These are phyloP conservation scores for Patella vulgata DNA, from an alignment of 1,140 invertebrate genomes.

Conservation along the genomic window DNA sequence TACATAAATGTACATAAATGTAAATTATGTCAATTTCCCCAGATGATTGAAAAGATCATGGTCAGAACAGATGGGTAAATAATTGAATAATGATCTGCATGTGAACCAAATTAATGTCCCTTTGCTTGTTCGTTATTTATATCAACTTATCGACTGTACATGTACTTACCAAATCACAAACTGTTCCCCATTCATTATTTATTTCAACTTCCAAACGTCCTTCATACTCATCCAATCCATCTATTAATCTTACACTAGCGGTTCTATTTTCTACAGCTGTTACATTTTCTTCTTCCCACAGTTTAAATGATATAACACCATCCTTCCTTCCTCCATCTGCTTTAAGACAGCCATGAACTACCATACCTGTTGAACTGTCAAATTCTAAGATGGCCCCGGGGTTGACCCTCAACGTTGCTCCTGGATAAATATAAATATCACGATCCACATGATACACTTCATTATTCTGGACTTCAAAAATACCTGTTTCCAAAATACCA, in stretches of 20 bases:
- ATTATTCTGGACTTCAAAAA: slow-evolving; percentile 31
- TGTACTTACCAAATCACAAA: slow-evolving; percentile 78
- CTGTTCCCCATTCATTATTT: slow-evolving; percentile 89
- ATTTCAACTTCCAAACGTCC: slow-evolving; percentile 76
- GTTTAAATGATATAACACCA: slow-evolving; percentile 34
- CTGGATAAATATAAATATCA: slow-evolving; percentile 58
- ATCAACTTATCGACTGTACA: too few relatives aligned
- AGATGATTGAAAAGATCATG: too few relatives aligned
- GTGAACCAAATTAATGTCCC: too few relatives aligned
- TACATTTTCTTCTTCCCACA: slow-evolving; percentile 65
- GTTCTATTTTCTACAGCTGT: slow-evolving; percentile 59
- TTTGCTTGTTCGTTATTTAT: too few relatives aligned
- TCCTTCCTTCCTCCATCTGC: slow-evolving; percentile 63
- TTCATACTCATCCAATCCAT: slow-evolving; percentile 56
- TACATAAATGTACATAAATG: too few relatives aligned
- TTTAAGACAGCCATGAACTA: slow-evolving; percentile 89
- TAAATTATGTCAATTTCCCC: too few relatives aligned
- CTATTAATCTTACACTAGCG: slow-evolving; percentile 49
- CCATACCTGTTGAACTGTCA: slow-evolving; percentile 92
- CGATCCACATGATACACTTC: slow-evolving; percentile 57
- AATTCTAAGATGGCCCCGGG: slow-evolving; percentile 85
- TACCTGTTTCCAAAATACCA: slow-evolving; percentile 42
- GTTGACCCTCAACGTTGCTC: slow-evolving; percentile 38
- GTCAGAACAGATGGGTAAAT: too few relatives aligned
- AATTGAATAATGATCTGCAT: too few relatives aligned